phyloP scores from a whole-genome alignment of 2,113 vertebrate species.

The Hystrix brachyura region DNA sequence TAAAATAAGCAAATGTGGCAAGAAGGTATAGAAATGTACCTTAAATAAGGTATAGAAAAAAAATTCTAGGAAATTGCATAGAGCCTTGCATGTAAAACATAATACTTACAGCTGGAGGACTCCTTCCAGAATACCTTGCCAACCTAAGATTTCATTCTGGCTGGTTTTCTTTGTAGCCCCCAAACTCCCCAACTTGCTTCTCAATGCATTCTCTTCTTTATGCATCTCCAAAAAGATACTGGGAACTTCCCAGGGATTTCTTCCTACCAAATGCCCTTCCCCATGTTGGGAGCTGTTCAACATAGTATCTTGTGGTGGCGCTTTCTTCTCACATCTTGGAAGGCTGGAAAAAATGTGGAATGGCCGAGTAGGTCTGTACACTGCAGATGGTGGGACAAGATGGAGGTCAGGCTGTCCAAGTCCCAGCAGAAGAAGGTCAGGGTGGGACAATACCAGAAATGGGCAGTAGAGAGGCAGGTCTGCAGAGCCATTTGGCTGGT shows the following conservation, averaged over 20 bases:
- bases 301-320: background rate
- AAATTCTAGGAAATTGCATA: background rate
- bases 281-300: background rate
- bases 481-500: background rate
- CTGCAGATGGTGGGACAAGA: background rate
- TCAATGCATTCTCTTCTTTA: background rate
- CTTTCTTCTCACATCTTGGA: background rate
- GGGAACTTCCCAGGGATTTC: background rate
- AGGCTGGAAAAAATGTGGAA: background rate
- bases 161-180: background rate
- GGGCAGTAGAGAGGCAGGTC: background rate
- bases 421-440: background rate
- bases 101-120: background rate
- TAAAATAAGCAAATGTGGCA: background rate
- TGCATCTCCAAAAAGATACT: background rate
- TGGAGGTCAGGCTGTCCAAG: background rate
- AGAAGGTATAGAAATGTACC: too few species aligned
- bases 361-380: too few species aligned
- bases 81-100: background rate
- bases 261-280: background rate
- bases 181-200: background rate
- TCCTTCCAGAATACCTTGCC: background rate
- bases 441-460: background rate
- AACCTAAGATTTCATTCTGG: background rate
- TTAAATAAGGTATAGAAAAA: background rate